Conservation (phyloP, 2,888 invertebrate genomes). For the Eilema depressum region DNA sequence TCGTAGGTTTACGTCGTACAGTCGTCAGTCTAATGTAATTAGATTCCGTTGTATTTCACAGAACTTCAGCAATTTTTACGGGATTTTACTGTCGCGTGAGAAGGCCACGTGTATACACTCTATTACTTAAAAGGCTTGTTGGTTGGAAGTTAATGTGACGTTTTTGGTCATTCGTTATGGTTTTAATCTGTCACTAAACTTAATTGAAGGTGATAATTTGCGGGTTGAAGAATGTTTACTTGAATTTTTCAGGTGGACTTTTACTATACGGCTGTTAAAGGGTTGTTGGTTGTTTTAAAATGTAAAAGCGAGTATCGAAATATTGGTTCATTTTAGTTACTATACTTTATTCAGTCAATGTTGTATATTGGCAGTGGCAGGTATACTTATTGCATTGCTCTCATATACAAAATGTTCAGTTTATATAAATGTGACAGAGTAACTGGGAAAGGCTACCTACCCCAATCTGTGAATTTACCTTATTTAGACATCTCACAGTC, state of each 20-base stretch:
- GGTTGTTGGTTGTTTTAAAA: neutral
- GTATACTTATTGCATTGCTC: no score
- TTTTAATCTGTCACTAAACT: conserved; percentile 9
- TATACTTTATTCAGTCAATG: no score
- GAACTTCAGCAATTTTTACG: conserved; percentile 9
- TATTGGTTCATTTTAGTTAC: no score
- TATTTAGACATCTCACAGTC: no score
- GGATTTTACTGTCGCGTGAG: conserved; percentile 13
- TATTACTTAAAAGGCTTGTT: conserved; percentile 8
- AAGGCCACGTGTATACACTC: conserved; percentile 2
- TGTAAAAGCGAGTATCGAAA: no score
- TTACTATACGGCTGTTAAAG: neutral
- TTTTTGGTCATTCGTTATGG: conserved; percentile 1
- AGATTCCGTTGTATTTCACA: neutral
- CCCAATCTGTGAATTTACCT: no score
- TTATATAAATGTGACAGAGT: no score
- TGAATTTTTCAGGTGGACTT: no score
- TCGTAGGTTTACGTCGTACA: neutral
- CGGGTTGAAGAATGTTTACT: neutral
- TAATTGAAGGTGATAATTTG: neutral
- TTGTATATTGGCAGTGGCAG: no score
- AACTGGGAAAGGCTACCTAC: no score
- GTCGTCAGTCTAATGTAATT: conserved; percentile 15
- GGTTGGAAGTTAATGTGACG: neutral
- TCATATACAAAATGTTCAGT: no score